Percentiles rank a stretch among this genome's conserved stretches.
These are phyloP conservation scores for Argopecten irradians DNA, from an alignment of 1,140 invertebrate genomes.

Conservation along the genomic window DNA sequence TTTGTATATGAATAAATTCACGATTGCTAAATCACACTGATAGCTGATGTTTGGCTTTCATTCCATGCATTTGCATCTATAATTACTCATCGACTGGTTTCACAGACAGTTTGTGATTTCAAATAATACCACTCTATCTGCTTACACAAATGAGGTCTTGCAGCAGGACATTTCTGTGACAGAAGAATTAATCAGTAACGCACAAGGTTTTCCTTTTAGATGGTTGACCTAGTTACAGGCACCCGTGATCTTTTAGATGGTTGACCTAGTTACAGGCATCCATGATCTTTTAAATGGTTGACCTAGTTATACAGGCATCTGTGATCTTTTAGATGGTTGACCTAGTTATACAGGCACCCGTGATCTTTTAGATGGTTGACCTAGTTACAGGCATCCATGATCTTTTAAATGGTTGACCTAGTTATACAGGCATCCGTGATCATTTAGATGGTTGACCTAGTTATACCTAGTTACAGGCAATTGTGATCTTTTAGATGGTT, in stretches of 20 bases:
- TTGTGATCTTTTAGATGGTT: no score
- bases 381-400: no score
- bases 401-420: no score
- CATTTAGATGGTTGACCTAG: no score
- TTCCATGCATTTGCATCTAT: neutral
- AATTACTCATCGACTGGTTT: neutral
- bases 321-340: no score
- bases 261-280: no score
- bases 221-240: neutral
- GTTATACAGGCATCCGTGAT: no score
- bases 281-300: no score
- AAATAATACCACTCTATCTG: neutral
- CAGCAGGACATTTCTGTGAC: neutral
- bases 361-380: no score
- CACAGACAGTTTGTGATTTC: neutral
- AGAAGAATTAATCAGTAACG: neutral
- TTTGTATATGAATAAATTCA: slow-evolving; percentile 11
- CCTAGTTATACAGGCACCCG: no score
- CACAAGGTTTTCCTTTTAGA: neutral
- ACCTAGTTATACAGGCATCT: no score
- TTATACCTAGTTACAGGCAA: no score
- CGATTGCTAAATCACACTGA: neutral
- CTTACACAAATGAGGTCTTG: neutral
- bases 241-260: neutral
- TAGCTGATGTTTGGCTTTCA: neutral